These are phyloP conservation scores for Hucho hucho DNA, from an alignment of 2,113 vertebrate species.

Conservation along the genomic window DNA sequence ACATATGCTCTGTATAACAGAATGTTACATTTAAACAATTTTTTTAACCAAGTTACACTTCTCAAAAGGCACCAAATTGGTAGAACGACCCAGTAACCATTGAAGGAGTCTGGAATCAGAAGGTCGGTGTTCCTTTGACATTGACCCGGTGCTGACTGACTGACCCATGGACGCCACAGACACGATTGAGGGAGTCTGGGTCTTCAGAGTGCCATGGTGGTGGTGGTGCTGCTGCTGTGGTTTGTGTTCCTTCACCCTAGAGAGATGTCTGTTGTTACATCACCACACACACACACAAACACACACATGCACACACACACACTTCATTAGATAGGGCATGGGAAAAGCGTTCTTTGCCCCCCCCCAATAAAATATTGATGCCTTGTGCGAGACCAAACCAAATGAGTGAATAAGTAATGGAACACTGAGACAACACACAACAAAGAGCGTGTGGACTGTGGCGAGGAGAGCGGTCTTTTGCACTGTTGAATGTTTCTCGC, in stretches of 20 bases:
- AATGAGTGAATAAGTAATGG: slow-evolving; percentile 76
- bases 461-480: slow-evolving; percentile 38
- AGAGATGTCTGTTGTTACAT: slow-evolving; percentile 36
- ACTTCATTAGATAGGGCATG: slow-evolving; percentile 56
- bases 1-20: too few species aligned
- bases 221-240: neutral
- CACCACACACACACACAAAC: neutral
- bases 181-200: neutral
- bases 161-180: slow-evolving; percentile 16
- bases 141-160: slow-evolving; percentile 15
- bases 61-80: too few species aligned
- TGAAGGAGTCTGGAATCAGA: neutral
- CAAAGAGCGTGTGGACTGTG: slow-evolving; percentile 29
- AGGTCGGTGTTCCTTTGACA: neutral
- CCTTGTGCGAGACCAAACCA: slow-evolving; percentile 50
- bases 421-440: slow-evolving; percentile 62
- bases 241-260: slow-evolving; percentile 7
- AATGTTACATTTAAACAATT: too few species aligned
- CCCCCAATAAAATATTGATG: slow-evolving; percentile 69
- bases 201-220: slow-evolving; percentile 17
- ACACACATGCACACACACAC: neutral
- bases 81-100: too few species aligned
- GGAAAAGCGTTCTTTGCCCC: slow-evolving; percentile 56
- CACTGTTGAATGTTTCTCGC: slow-evolving; percentile 34
- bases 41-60: too few species aligned